Evolutionary conservation across 2,888 invertebrate genomes (phyloP).

Genomic region (Nipponacmea schrenckii): DNA sequence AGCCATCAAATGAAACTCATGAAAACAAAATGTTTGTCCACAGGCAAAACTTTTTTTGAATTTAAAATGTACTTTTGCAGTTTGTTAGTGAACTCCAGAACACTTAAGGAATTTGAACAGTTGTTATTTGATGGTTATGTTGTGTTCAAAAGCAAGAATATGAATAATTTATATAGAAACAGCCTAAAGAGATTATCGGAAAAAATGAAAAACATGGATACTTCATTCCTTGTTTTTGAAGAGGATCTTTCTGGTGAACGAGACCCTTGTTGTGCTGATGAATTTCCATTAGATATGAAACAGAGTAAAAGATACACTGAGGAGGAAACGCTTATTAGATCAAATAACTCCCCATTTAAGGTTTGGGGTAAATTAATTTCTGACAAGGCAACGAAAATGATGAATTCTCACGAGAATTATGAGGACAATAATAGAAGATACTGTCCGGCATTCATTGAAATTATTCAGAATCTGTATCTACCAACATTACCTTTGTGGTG

Average conservation of each 20-base stretch:
- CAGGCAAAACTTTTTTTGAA: background rate
- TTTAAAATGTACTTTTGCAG: background rate
- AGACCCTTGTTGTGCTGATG: too few species aligned
- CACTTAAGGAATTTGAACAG: background rate
- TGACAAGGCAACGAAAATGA: background rate
- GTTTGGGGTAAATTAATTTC: background rate
- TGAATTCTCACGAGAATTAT: background rate
- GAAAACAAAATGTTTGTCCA: background rate
- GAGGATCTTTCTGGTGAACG: too few species aligned
- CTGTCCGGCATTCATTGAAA: background rate
- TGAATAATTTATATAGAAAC: background rate
- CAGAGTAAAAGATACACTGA: background rate
- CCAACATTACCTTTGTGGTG: background rate
- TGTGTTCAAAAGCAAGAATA: background rate
- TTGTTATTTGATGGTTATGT: background rate
- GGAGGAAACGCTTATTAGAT: background rate
- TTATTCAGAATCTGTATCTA: background rate
- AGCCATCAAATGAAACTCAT: background rate
- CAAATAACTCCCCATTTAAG: background rate
- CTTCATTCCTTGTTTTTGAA: background rate
- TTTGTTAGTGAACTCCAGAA: background rate
- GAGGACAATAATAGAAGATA: background rate
- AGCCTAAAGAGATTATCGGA: background rate
- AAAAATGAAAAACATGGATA: background rate
- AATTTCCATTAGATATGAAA: too few species aligned